These are phyloP conservation scores for Trinorchestia longiramus DNA, from an alignment of 1,140 invertebrate genomes.

Conservation along the genomic window DNA sequence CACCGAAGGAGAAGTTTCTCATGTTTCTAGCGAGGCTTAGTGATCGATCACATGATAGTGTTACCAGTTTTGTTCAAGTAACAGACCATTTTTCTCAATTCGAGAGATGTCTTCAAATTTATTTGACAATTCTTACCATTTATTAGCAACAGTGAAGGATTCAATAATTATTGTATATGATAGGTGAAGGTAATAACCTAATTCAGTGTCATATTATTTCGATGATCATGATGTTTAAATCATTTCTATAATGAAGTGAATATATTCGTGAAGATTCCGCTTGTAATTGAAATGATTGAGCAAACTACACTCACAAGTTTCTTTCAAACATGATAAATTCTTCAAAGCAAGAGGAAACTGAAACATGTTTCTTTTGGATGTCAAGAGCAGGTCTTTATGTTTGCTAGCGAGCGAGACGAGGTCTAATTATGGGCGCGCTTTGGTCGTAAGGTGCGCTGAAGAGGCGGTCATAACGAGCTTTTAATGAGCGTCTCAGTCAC, in stretches of 20 bases:
- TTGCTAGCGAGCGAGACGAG: not conserved
- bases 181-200: too few relatives aligned
- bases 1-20: too few relatives aligned
- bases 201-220: too few relatives aligned
- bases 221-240: not conserved
- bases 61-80: too few relatives aligned
- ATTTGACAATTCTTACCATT: too few relatives aligned
- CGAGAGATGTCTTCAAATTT: too few relatives aligned
- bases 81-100: too few relatives aligned
- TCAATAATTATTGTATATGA: too few relatives aligned
- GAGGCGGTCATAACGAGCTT: not conserved
- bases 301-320: not conserved
- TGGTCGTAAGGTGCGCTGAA: not conserved
- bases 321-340: not conserved
- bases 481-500: slow-evolving; percentile 6
- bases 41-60: too few relatives aligned
- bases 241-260: not conserved
- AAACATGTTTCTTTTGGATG: not conserved
- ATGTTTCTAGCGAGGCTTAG: too few relatives aligned
- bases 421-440: not conserved
- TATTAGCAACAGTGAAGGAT: too few relatives aligned
- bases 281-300: not conserved
- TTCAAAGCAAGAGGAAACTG: not conserved
- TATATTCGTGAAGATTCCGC: not conserved
- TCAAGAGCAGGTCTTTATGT: not conserved